phyloP scores from a whole-genome alignment of 2,797 vertebrate genomes.

The Bryconaethiops microstoma region DNA sequence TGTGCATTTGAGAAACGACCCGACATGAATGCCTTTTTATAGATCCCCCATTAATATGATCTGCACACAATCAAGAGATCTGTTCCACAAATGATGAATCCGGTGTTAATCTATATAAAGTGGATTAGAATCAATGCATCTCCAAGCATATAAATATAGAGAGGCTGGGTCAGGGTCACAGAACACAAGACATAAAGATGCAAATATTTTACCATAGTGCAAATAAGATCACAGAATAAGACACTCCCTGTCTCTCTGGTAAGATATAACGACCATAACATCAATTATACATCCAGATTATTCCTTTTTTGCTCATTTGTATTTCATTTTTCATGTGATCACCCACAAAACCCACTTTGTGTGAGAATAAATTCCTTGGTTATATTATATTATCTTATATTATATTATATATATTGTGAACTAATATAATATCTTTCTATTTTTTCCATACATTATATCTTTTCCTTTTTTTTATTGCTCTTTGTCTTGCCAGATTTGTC shows the following conservation, averaged over 20 bases:
- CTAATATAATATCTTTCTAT: too few species aligned
- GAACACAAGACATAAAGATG: background rate
- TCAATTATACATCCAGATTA: too few species aligned
- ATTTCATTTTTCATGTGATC: too few species aligned
- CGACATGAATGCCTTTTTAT: slow-evolving; percentile 10
- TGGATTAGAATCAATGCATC: background rate
- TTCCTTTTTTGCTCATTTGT: too few species aligned
- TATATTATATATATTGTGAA: too few species aligned
- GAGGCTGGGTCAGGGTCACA: background rate
- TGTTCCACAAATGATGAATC: slow-evolving; percentile 5
- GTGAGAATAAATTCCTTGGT: too few species aligned
- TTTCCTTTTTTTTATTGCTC: background rate
- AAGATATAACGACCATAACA: too few species aligned
- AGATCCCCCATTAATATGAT: slow-evolving; percentile 4
- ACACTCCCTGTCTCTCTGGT: too few species aligned
- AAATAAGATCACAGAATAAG: background rate
- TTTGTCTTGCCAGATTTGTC: too few species aligned
- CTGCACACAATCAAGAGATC: slow-evolving; percentile 17
- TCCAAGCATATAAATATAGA: background rate
- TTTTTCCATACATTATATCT: too few species aligned
- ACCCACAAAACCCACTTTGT: too few species aligned
- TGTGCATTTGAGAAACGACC: slow-evolving; percentile 6
- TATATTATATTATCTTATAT: too few species aligned
- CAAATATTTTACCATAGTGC: background rate
- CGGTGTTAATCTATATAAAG: background rate